Base-by-base conservation (phyloP, 1,140 invertebrate species). In the Ostrea edulis region DNA sequence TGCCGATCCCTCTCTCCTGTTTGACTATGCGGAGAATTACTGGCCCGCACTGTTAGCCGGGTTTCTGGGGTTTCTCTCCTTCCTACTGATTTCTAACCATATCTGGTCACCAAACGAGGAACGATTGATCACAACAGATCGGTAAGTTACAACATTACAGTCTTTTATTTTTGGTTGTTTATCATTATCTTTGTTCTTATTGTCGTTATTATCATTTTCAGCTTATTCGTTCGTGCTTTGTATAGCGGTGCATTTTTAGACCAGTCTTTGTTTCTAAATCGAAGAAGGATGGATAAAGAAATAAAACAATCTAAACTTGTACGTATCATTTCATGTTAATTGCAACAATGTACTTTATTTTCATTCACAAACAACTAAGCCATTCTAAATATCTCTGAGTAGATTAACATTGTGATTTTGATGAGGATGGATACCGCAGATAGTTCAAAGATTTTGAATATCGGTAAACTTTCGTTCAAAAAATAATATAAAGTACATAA, bases 71-170 rank as follows among this genome's bases (percentile, higher is more conserved):
- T 95, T 99, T n/a, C 94, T 99, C 1, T 98, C 98, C 0, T 98
- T 99, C 94, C 97, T 98, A 0, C 99, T 98, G 98, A 97, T 99
- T 25, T 98, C 98, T 0, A 95, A 99, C 71, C 98, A 99, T 93
- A 98, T 99, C 81, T 99, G 98, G 98, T 98, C 97, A 0, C 98
- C 98, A 0, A 98, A 99, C 95, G 98, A 98, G 91, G 98, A 99
- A 95, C 97, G 99, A 96, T 96, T 99, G 88, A 98, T 98, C 0
- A 97, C 98, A 7, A 99, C 98, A 0, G 98, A 99, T 93, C 98
- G 99, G 95, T 95, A 92, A 71, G 44, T n/a, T 11, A 22, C 53
- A 53, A 7, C 5, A 81, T 14, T 81, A 51, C 20, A 44, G 35
- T 44, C n/a, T n/a, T n/a, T n/a, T n/a, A n/a, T n/a, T n/a, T 44